Evolutionary conservation across 2,113 vertebrate genomes (phyloP), one percentile per base, ranked within the genome.

Genomic region (Sakesphorus luctuosus): DNA sequence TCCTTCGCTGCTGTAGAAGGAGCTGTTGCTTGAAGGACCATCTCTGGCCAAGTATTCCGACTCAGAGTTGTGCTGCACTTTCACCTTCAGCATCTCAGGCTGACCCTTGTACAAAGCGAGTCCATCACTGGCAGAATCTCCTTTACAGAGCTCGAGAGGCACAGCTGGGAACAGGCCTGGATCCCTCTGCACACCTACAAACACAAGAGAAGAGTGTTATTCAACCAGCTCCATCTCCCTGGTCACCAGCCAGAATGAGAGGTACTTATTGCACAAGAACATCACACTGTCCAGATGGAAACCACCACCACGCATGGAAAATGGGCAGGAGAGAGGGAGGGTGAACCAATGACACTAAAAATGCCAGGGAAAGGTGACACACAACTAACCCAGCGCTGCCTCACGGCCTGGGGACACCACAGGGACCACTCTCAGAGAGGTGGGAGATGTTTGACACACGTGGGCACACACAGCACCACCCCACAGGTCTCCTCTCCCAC

Each of bases 1-100:
- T 53, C 99, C 99, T 55, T 99, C 99, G 0, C 99, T 99, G 96
- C 99, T 99, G 95, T 99, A 99, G 95, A 99, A 98, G 49, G 98
- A 99, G 92, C 95, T 98, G 87, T 98, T 98, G 97, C 98, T 98
- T 11, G 98, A 98, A 93, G 98, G 98, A 14, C 97, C 97, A 12
- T 96, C 98, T 75, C 96, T 96, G 11, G 79, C 69, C 28, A 98
- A 40, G 76, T 75, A 97, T n/a, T 98, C 98, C 1, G 84, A 29
- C 91, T 98, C 98, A 0, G 94, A 80, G 89, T 49, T 96, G 87
- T 63, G 97, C 52, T 94, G 97, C 2, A 44, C 72, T 58, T 97
- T 97, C 43, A 38, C 49, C 31, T 90, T 97, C 46, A 74, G 73
- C 6, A 55, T 10, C 61, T 88, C 86, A 3, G 94, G 55, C 46